A percentile compares a stretch with the other conserved stretches of the same genome.
phyloP scores from a whole-genome alignment of 2,797 vertebrate genomes.

The Ibycter americanus region DNA sequence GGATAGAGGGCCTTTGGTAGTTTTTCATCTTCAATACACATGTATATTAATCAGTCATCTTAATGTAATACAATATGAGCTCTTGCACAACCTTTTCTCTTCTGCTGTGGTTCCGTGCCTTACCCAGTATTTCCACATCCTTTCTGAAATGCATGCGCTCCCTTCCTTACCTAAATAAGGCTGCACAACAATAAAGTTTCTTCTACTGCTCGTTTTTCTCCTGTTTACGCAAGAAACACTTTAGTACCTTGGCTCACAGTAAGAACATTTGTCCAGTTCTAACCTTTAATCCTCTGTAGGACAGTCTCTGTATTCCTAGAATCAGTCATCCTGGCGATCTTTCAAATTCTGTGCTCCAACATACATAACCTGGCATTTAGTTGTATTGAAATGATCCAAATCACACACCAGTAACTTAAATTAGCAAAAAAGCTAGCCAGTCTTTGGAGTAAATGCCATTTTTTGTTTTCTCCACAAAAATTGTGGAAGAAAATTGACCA shows the following conservation, averaged over 20 bases:
- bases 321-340: not conserved
- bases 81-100: slow-evolving; percentile 4
- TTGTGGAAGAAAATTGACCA: not conserved
- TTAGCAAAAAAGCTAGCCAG: not conserved
- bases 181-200: not conserved
- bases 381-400: not conserved
- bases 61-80: not conserved
- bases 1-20: not conserved
- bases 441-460: not conserved
- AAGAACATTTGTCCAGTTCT: not conserved
- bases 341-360: not conserved
- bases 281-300: not conserved
- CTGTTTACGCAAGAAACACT: not conserved
- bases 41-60: not conserved
- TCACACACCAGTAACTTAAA: not conserved
- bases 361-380: not conserved
- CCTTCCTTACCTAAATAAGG: not conserved
- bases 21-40: not conserved
- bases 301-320: not conserved
- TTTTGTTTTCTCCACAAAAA: not conserved
- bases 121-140: not conserved
- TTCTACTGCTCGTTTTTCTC: not conserved
- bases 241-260: not conserved
- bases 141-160: not conserved
- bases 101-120: not conserved